These are phyloP conservation scores for Monopterus albus DNA, from an alignment of 2,113 vertebrate species.

Conservation along the genomic window DNA sequence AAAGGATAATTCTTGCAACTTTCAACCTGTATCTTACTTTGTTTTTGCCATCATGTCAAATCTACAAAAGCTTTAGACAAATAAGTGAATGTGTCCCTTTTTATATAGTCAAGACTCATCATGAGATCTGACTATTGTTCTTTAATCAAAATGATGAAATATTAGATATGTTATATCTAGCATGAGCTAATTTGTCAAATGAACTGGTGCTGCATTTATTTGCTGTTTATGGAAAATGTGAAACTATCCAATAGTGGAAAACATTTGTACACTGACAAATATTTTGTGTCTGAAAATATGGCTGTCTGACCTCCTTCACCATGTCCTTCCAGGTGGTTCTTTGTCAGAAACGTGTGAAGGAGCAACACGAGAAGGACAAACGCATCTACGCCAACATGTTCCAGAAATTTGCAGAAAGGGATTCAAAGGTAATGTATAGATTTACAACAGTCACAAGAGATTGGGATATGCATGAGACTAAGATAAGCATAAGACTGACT, in stretches of 20 bases:
- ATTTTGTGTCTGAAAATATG: not conserved
- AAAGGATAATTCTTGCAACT: not conserved
- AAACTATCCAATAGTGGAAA: too few species aligned
- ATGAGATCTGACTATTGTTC: too few species aligned
- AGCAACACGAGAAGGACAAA: conserved; percentile 94
- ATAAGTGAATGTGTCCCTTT: not conserved
- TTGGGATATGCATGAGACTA: not conserved
- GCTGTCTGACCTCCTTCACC: not conserved
- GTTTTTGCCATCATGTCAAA: not conserved
- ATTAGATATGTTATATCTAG: not conserved
- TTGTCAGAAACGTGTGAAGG: conserved; percentile 92
- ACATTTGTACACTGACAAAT: too few species aligned
- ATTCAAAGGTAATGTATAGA: conserved; percentile 85
- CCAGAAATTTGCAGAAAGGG: conserved; percentile 91
- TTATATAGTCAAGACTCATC: not conserved
- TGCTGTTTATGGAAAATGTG: too few species aligned
- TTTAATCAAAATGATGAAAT: too few species aligned
- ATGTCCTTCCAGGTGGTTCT: conserved; percentile 60
- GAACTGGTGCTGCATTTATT: too few species aligned
- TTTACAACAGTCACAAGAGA: conserved; percentile 38
- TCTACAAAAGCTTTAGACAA: not conserved
- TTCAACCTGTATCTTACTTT: not conserved
- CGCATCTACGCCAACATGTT: conserved; percentile 99
- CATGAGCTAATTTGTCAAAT: not conserved
- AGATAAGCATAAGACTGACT: not conserved